Base-by-base conservation (phyloP, 1,140 invertebrate genomes). In the Carcinoscorpius rotundicauda region DNA sequence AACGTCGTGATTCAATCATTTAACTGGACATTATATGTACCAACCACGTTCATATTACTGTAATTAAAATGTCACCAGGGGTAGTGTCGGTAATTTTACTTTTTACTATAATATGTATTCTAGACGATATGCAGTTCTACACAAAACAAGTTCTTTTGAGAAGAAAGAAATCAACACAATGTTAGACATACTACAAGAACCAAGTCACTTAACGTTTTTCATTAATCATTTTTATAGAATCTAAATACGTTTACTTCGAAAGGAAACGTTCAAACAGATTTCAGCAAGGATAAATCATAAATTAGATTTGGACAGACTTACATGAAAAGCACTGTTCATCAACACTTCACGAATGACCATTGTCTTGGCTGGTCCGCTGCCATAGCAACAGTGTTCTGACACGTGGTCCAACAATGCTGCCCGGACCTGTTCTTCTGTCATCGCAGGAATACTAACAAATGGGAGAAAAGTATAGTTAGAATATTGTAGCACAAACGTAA, bases 151-250 rank as follows among this genome's bases (percentile, higher is more conserved):
- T 3, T 76, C 72, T 70, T 82, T 82, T n/a, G 81, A 75, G 6
- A 76, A 79, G 3, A 80, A 76, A 49, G 81, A 82, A 71, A 83
- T 80, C n/a, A 82, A 82, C 1, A 82, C 80, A 71, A 78, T 76
- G n/a, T 55, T 55, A 55, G 53, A n/a, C n/a, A 6, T 55, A 55
- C 53, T 55, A 8, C 2, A 55, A 8, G n/a, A 8, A 55, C 6
- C 6, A 55, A 55, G n/a, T 8, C 6, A 55, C n/a, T n/a, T 55
- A n/a, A 55, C 29, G 3, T 29, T 29, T 29, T 29, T 29, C 29
- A 55, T 55, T 55, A 55, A 55, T 55, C n/a, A 55, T 55, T 55
- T 55, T 29, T 3, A 29, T 29, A 2, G 29, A 29, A 29, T 29
- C 29, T 29, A 29, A 29, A 29, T 29, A 2, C 29, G 3, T 29